A percentile compares a stretch with the other conserved stretches of the same genome.
phyloP scores from a whole-genome alignment of 2,113 vertebrate species.

The Megaceryle maxima region DNA sequence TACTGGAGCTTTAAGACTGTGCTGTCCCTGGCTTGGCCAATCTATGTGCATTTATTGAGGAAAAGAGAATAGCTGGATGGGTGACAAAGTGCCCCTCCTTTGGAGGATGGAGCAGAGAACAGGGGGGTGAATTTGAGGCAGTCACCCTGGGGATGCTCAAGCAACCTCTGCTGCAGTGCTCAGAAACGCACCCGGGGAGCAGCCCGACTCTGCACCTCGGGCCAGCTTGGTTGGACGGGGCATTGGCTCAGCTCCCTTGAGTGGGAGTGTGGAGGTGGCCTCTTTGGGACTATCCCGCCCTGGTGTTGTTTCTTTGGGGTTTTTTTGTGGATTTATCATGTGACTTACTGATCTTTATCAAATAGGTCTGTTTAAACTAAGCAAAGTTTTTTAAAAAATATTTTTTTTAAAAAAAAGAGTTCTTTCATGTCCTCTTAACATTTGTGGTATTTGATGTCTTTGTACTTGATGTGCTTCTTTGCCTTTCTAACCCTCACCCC shows the following conservation, averaged over 20 bases:
- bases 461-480: background rate
- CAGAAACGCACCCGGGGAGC: fast-evolving
- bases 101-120: background rate
- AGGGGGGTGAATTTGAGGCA: background rate
- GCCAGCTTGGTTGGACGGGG: background rate
- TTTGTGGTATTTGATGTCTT: background rate
- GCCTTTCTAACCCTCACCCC: background rate
- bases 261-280: background rate
- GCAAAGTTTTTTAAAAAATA: background rate
- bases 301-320: background rate
- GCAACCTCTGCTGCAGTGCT: background rate
- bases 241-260: fast-evolving
- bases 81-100: background rate
- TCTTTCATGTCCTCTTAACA: background rate
- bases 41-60: fast-evolving
- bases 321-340: background rate
- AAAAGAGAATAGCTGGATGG: background rate
- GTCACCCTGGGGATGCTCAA: fast-evolving
- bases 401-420: too few species aligned
- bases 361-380: background rate
- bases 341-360: background rate
- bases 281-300: background rate
- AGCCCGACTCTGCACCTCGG: background rate
- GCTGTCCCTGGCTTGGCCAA: background rate
- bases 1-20: background rate